Evolutionary conservation across 2,797 vertebrate genomes (phyloP), one percentile per base, ranked within the genome.

Genomic region (Orientallactaga sibirica): DNA sequence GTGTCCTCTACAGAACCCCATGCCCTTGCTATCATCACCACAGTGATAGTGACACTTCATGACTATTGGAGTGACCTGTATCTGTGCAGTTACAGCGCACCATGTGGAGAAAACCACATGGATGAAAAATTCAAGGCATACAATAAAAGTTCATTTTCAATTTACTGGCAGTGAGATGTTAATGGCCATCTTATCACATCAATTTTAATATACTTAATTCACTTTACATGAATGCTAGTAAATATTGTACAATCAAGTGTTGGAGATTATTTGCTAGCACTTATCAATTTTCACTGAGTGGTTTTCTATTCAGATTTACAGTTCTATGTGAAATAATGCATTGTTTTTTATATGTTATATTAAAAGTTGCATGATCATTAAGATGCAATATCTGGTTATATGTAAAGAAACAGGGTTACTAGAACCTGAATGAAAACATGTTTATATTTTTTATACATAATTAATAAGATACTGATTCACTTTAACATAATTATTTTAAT

Each of bases 1-100:
- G 8, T 70, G 24, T 48, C 6, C 7, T n/a, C 4, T 52, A 12
- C 11, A 19, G 12, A 19, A 20, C 78, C 78, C 8, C 3, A 19
- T 61, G 58, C 18, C 43, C 43, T 48, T 48, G 43, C 43, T 48
- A 48, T 48, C 43, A 48, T 48, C 43, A 48, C 5, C 43, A 48
- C 43, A 48, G 73, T 75, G 55, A 22, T 86, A 62, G 11, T 37
- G 19, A 43, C 14, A 43, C 0, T 79, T 61, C 25, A 8, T 61
- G 24, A 12, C 3, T 68, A 2, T 41, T 15, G 33, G 7, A 27
- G 7, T 2, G 9, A 1, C 2, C 2, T 27, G 2, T 43, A 33
- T 58, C 66, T 64, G 3, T 29, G 27, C 1, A 19, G 1, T 18
- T 25, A 55, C 1, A 75, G 6, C 29, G 19, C 1, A 37, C 3